Conservation (phyloP, 2,888 invertebrate species). For the Norana najaformis region DNA sequence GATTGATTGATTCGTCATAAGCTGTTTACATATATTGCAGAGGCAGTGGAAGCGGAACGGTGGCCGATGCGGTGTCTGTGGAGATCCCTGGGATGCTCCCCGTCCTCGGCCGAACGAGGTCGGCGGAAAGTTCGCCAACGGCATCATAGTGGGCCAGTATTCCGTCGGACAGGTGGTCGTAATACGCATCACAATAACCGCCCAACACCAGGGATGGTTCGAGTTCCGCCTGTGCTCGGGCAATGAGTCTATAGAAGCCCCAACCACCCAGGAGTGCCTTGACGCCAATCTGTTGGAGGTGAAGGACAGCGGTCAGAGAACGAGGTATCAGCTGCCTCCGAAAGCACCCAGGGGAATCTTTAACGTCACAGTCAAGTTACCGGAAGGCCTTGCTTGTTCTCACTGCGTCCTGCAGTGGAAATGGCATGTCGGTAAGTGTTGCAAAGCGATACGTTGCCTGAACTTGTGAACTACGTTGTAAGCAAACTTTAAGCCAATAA, state of each 20-base stretch:
- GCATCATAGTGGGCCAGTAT: constrained; percentile 39
- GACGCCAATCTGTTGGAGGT: constrained; percentile 36
- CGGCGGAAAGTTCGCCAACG: constrained; percentile 43
- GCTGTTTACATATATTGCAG: constrained; percentile 22
- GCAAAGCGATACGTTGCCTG: neutral
- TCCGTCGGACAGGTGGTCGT: constrained; percentile 23
- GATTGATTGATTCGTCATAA: neutral
- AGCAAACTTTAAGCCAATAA: too few species aligned
- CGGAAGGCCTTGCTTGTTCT: constrained; percentile 35
- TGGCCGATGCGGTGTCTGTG: constrained; percentile 43
- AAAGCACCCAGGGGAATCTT: neutral
- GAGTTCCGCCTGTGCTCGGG: constrained; percentile 43
- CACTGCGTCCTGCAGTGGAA: constrained; percentile 47
- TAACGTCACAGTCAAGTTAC: constrained; percentile 34
- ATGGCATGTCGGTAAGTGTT: constrained; percentile 42
- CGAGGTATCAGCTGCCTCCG: constrained; percentile 25
- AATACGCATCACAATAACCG: constrained; percentile 39
- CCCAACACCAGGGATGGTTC: constrained; percentile 42
- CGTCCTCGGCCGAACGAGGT: constrained; percentile 37
- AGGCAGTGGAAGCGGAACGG: constrained; percentile 33
- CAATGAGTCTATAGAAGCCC: neutral
- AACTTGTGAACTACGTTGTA: neutral
- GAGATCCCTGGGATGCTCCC: constrained; percentile 38
- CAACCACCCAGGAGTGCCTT: constrained; percentile 34
- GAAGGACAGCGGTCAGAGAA: constrained; percentile 36